Base-by-base conservation (phyloP, 1,140 invertebrate genomes). In the Diplogasteroides magnus region DNA sequence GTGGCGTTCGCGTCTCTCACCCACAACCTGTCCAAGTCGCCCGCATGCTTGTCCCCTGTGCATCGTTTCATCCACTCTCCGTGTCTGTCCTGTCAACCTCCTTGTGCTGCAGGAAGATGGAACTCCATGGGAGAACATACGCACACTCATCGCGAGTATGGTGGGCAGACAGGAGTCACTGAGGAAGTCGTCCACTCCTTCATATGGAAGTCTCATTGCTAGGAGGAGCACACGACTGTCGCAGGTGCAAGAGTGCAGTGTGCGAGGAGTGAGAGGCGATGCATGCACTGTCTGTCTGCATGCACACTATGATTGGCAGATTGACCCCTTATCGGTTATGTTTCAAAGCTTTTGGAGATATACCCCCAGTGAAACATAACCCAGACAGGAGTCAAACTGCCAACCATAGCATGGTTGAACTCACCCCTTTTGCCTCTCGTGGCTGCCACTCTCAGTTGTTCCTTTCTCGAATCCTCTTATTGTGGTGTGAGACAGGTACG, bases 71-170 rank as follows among this genome's bases (percentile, higher is more conserved):
- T 48, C 19, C 37, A 11, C 37, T 48, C 37, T 48, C 37, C 6
- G 37, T 6, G 37, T 48, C 37, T 48, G 6, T 29, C 23, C 37
- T 31, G 31, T 27, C 26, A 26, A 57, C 31, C 56, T 11, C 14
- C 69, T 31, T 60, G 26, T 70, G 60, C n/a, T n/a, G 56, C 73
- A 72, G 63, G 78, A 80, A 60, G 73, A 67, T 27, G 60, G 67
- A 29, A 77, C 74, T 19, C 81, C 80, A 57, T 82, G 80, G 80
- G 80, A 82, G 58, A 68, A 65, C 61, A 82, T 82, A 59, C 79
- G 80, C 32, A 77, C 77, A 56, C 59, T 82, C 61, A 71, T 82
- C 27, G 61, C 79, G 15, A 75, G 79, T 58, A 77, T 82, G 73
- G 79, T 83, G n/a, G 79, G 81, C 27, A 68, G 81, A 66, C 81